phyloP scores from a whole-genome alignment of 1,140 invertebrate genomes.

The Eufriesea mexicana region DNA sequence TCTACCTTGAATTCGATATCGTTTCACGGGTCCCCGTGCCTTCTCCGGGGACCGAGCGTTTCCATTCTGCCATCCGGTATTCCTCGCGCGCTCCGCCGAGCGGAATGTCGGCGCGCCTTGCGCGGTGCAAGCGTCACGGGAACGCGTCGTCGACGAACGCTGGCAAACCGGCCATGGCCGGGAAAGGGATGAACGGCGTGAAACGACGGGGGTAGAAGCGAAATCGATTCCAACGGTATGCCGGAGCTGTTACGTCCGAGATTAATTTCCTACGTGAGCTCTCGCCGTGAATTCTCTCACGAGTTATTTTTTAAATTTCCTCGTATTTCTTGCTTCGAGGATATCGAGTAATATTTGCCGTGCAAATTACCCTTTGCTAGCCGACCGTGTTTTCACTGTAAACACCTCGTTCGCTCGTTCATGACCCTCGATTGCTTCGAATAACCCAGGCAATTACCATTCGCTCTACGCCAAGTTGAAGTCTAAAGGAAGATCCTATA shows the following conservation, averaged over 20 bases:
- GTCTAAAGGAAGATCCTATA: no score
- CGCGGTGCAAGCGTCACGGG: constrained; percentile 9
- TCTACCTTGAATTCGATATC: constrained; percentile 59
- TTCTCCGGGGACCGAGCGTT: constrained; percentile 32
- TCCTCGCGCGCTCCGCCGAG: constrained; percentile 27
- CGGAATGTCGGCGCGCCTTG: constrained; percentile 27
- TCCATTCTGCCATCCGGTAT: constrained; percentile 39
- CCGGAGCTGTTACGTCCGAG: not conserved
- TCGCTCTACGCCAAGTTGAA: no score
- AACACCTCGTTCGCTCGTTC: no score
- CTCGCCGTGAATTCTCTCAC: no score
- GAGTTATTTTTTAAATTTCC: no score
- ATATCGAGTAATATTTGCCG: no score
- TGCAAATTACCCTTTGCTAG: no score
- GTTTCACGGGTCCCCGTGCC: constrained; percentile 46
- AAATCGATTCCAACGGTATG: not conserved
- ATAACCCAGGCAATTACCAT: no score
- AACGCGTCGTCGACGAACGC: not conserved
- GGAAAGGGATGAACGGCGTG: not conserved
- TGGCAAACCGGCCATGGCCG: not conserved
- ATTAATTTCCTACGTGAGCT: not conserved
- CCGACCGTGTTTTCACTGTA: no score
- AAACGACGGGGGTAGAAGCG: no score
- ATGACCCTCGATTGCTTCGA: no score
- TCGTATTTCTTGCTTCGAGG: no score